phyloP scores from a whole-genome alignment of 2,888 invertebrate species.

The Coleophora flavipennella region DNA sequence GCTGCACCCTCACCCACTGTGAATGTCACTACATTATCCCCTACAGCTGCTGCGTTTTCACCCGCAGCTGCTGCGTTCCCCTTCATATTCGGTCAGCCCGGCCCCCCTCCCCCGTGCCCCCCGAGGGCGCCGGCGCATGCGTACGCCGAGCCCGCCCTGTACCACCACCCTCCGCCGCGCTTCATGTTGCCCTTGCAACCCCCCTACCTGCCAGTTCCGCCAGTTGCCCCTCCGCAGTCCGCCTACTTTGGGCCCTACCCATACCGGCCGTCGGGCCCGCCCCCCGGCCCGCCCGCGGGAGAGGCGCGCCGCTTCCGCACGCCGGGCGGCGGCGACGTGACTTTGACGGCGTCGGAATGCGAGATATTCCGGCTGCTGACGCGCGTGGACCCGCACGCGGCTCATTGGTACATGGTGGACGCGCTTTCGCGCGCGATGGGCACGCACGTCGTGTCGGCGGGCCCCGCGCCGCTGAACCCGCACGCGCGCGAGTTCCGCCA shows the following conservation, averaged over 20 bases:
- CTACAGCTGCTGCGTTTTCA: background rate
- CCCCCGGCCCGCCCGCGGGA: background rate
- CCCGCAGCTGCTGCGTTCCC: no score
- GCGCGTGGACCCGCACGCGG: slow-evolving; percentile 30
- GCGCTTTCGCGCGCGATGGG: slow-evolving; percentile 27
- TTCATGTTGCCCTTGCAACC: background rate
- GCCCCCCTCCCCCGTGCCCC: background rate
- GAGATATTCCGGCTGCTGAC: slow-evolving; percentile 33
- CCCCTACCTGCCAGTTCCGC: background rate
- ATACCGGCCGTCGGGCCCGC: background rate
- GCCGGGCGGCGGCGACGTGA: slow-evolving; percentile 14
- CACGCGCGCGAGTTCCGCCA: slow-evolving; percentile 12
- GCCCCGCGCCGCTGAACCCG: slow-evolving; percentile 11
- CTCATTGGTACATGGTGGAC: slow-evolving; percentile 39
- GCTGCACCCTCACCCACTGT: background rate
- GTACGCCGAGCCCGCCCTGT: background rate
- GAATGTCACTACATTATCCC: no score
- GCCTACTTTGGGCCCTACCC: background rate
- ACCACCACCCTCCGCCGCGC: background rate
- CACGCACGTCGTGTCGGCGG: background rate
- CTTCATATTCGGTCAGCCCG: no score
- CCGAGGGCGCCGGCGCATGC: background rate
- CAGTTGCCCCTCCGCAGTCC: background rate
- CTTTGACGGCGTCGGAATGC: slow-evolving; percentile 32
- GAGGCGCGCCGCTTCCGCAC: background rate